Base-by-base conservation (phyloP, 2,797 vertebrate species). In the Pseudocheirus occidentalis region DNA sequence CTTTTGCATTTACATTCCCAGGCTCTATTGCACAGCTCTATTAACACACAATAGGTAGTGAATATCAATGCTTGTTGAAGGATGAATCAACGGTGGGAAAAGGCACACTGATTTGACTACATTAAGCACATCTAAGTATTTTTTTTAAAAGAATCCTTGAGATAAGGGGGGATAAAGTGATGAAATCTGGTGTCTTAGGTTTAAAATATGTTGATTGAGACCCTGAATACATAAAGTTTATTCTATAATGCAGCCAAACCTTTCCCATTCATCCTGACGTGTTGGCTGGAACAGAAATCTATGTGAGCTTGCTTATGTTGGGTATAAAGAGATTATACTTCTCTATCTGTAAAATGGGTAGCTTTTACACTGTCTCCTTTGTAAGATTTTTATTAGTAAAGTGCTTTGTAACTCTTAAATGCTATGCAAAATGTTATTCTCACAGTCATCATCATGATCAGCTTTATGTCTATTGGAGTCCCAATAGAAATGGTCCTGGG, bases 211-310 rank as follows among this genome's bases (percentile, higher is more conserved):
- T 21, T 27, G 40, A 46, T 81, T 90, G 29, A 90, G 73, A 93
- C 91, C 11, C 52, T 95, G 55, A 95, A 12, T 54, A 66, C 16
- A 89, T 18, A 73, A 94, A 95, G 29, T 46, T 91, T 95, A 73
- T 94, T 89, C 50, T 27, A 62, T 55, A 95, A 95, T 53, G 52
- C 87, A 94, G 92, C 46, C 53, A 93, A 92, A n/a, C 59, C 95
- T 93, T 92, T 96, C 46, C 87, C 93, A 59, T 40, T 95, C n/a
- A 91, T 95, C 40, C 59, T 21, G 50, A 94, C 55, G 91, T 97
- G 52, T 53, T 58, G 10, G 96, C 66, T 90, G 46, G 95, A 96
- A 95, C 56, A 95, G 57, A 96, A 94, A 94, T 90, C 27, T 27
- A 28, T 27, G 92, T 90, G 27, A 92, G 57, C n/a, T 95, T 95